Base-by-base conservation (phyloP, 2,113 vertebrate genomes). In the Microcebus ravelobensis region DNA sequence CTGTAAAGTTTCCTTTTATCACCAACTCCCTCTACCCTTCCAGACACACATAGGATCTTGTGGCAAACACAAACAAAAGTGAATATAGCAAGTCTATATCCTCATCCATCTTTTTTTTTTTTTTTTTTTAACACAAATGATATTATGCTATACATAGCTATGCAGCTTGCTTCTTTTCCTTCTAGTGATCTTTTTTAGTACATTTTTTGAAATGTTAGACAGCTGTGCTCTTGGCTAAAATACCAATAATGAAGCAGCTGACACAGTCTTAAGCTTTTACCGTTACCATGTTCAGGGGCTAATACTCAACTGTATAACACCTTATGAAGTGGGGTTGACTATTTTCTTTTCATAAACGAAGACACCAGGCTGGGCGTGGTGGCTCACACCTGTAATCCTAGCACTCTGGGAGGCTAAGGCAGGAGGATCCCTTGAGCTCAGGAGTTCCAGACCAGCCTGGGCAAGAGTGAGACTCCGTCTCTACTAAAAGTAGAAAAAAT, bases 1-100 rank as follows among this genome's bases (percentile, higher is more conserved):
- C 68, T 81, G 29, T 57, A 15, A 82, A 95, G 34, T 70, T 85
- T 91, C 79, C 39, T 55, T 92, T 55, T 92, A 36, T 94, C 57
- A 57, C 39, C 36, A 71, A 85, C 39, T 34, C 36, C 23, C 25
- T 84, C 59, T 21, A 67, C 25, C 18, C 34, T 8, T 9, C 31
- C 71, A 45, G 12, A 36, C 27, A 81, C 42, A 88, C 23, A 80
- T 7, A 73, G 36, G 17, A 81, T 76, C 39, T 96, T 87, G 20
- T 91, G 14, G 34, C 68, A 77, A 83, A 42, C 25, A 27, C 61
- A 50, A 59, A 36, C 48, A 68, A 74, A 42, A 48, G 8, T 77
- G 34, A 63, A 55, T 36, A 70, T 42, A 70, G 59, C 31, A 86
- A 96, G 71, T 67, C 55, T 83, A 6, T 36, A 73, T 31, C 11